Conservation (phyloP, 2,888 invertebrate genomes). For the Nipponacmea schrenckii region DNA sequence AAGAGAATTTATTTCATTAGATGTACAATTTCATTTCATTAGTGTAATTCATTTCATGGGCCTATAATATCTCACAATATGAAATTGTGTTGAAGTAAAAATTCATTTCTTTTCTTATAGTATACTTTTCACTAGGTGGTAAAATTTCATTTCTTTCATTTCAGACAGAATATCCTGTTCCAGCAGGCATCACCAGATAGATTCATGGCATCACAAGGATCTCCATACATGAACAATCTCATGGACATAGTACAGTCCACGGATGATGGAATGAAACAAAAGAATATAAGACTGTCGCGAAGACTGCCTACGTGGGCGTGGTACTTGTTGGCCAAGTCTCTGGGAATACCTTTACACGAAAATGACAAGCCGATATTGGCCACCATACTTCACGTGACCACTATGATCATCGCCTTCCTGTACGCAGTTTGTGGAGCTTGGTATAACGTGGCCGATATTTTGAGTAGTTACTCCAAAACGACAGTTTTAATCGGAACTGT, state of each 20-base stretch:
- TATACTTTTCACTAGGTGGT: no score
- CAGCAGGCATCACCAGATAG: slow-evolving; percentile 8
- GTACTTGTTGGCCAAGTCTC: slow-evolving; percentile 57
- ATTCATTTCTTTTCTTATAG: no score
- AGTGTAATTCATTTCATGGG: no score
- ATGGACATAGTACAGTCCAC: slow-evolving; percentile 6
- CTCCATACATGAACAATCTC: slow-evolving; percentile 18
- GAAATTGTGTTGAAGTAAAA: no score
- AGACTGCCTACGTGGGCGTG: slow-evolving; percentile 64
- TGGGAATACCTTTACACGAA: slow-evolving; percentile 57
- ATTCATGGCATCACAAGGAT: slow-evolving; percentile 16
- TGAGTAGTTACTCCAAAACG: slow-evolving; percentile 56
- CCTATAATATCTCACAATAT: no score
- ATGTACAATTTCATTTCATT: no score
- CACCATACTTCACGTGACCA: slow-evolving; percentile 57
- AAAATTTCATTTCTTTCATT: no score
- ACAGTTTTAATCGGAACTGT: slow-evolving; percentile 64
- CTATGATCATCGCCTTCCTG: slow-evolving; percentile 50
- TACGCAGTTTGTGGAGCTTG: slow-evolving; percentile 58
- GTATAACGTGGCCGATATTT: slow-evolving; percentile 62
- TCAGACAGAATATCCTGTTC: neutral
- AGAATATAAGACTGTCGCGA: slow-evolving; percentile 49
- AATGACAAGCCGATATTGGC: slow-evolving; percentile 54
- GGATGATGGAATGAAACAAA: slow-evolving; percentile 25
- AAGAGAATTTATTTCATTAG: no score